Base-by-base conservation (phyloP, 2,888 invertebrate genomes). In the Pristionchus arcanus region DNA sequence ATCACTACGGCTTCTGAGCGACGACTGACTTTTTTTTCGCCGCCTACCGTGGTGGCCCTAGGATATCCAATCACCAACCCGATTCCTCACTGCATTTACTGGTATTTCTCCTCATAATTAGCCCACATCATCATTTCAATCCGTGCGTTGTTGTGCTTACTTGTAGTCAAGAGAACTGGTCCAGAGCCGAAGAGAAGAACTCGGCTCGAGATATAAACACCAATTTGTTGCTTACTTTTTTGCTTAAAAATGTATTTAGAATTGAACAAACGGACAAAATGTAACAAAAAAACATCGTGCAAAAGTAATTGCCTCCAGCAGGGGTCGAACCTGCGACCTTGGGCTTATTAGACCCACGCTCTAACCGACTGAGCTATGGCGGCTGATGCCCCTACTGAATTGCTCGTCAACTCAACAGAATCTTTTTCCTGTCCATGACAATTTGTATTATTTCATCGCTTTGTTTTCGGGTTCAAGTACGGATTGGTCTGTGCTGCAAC, bases 321-420 rank as follows among this genome's bases (percentile, higher is more conserved):
- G 91, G 91, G 90, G 90, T 91, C 90, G 91, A 91, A 91, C 91
- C 91, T 90, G 91, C 90, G 91, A 91, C 91, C 91, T 91, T 91
- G 90, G 91, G 90, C 90, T 91, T 90, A 91, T 91, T 90, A 91
- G 90, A 91, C 90, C 90, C 90, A 90, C 90, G 90, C 90, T 90
- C 90, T 90, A 90, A 90, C 90, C 90, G 89, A 91, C 91, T 91
- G 90, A 91, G 91, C 91, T 90, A 91, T 89, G 89, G 89, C 89
- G 89, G 90, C 81, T 49, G 59, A 85, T 68, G 28, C 1, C 21
- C 11, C 74, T 31, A 5, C 21, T 37, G 74, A 25, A 15, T 68
- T 68, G 34, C 31, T 4, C 16, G 2, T 55, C 55, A 55, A 21
- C 21, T 74, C 9, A 2, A 11, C 15, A 21, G 11, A 37, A 34